A percentile compares a stretch with the other conserved stretches of the same genome.
Evolutionary conservation across 2,113 vertebrate genomes (phyloP).

Genomic region (Corvus cornix): DNA sequence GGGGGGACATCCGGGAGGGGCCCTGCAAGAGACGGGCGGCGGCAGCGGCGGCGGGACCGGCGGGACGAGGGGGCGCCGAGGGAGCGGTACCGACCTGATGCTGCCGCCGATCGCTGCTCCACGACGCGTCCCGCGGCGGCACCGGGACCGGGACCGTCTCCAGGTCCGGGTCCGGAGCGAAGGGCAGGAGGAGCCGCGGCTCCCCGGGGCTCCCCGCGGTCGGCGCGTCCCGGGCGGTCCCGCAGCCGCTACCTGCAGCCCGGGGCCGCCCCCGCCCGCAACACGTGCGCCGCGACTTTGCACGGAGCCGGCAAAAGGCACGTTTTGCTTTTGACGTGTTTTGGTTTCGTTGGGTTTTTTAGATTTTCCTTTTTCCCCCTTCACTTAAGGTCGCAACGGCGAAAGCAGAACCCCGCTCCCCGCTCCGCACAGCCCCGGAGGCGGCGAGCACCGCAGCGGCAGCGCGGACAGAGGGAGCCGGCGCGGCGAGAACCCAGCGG

Average conservation of each 20-base stretch:
- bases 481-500: not conserved
- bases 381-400: not conserved
- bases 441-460: not conserved
- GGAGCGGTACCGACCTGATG: slow-evolving; percentile 56
- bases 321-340: not conserved
- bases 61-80: not conserved
- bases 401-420: not conserved
- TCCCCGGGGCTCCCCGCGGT: not conserved
- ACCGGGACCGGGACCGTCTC: not conserved
- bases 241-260: not conserved
- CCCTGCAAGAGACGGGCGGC: slow-evolving; percentile 30
- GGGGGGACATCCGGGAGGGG: not conserved
- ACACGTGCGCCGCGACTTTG: not conserved
- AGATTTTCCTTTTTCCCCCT: not conserved
- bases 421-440: not conserved
- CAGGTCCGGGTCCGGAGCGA: not conserved
- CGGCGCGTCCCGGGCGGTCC: not conserved
- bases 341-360: not conserved
- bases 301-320: not conserved
- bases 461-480: not conserved
- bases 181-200: not conserved
- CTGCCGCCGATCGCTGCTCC: slow-evolving; percentile 29
- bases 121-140: not conserved
- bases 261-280: not conserved
- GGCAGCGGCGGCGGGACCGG: not conserved